A percentile compares a stretch with the other conserved stretches of the same genome.
Evolutionary conservation across 2,113 vertebrate species (phyloP).

Genomic region (Vulpes lagopus): DNA sequence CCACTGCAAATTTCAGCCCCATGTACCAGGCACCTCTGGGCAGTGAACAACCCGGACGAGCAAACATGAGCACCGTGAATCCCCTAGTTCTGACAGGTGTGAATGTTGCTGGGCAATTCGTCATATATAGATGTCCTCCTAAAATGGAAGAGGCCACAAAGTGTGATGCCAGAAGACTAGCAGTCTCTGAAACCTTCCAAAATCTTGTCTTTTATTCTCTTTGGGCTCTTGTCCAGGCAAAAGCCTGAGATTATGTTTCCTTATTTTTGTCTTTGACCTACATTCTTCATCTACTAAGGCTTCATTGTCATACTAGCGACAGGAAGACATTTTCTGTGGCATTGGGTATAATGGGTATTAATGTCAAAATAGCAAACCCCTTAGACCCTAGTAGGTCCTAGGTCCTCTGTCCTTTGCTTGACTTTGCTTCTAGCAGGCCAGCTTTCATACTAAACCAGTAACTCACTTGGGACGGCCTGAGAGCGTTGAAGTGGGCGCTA

Average conservation of each 20-base stretch:
- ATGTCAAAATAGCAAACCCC: neutral
- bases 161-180: neutral
- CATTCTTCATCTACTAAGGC: neutral
- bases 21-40: neutral
- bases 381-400: neutral
- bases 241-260: conserved; percentile 59
- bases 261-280: conserved; percentile 65
- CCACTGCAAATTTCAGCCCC: neutral
- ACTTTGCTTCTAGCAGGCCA: neutral
- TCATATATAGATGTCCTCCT: neutral
- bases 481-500: neutral
- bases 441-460: neutral
- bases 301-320: neutral
- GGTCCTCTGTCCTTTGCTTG: neutral
- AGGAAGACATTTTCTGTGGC: conserved; percentile 24
- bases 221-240: conserved; percentile 41
- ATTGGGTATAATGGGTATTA: neutral
- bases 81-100: neutral
- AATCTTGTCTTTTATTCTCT: conserved; percentile 2
- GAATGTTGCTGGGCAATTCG: neutral
- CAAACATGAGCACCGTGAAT: neutral
- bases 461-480: neutral
- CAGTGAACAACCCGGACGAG: neutral
- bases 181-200: conserved; percentile 28
- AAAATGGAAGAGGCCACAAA: neutral